Percentiles rank a stretch among this genome's conserved stretches.
These are phyloP conservation scores for Ceuthmochares aereus DNA, from an alignment of 2,113 vertebrate genomes.

Conservation along the genomic window DNA sequence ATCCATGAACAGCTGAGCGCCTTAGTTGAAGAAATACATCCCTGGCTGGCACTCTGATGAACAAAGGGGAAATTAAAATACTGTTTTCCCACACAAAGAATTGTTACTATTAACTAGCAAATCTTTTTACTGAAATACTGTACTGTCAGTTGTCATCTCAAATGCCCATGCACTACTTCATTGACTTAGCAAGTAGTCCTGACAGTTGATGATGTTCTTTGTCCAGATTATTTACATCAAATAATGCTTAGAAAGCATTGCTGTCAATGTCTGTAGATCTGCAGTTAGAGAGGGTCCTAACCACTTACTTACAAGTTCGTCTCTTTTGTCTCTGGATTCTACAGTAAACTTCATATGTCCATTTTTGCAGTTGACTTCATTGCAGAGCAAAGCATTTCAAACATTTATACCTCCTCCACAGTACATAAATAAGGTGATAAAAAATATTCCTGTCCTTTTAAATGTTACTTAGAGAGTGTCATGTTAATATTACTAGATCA, in stretches of 20 bases:
- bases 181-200: not conserved
- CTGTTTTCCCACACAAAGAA: not conserved
- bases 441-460: not conserved
- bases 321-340: not conserved
- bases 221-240: slow-evolving; percentile 5
- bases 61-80: slow-evolving; percentile 21
- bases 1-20: not conserved
- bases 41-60: not conserved
- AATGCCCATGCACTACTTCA: not conserved
- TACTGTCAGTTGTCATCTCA: not conserved
- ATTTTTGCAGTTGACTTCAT: not conserved
- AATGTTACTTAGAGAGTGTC: not conserved
- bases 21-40: not conserved
- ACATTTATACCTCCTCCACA: not conserved
- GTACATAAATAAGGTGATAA: not conserved
- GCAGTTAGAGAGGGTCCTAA: not conserved
- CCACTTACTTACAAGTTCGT: not conserved
- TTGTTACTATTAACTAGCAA: not conserved
- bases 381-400: not conserved
- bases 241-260: not conserved
- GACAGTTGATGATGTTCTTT: not conserved
- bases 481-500: not conserved
- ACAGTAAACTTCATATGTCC: not conserved
- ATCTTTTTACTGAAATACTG: not conserved
- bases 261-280: not conserved